These are phyloP conservation scores for Pluvialis apricaria DNA, from an alignment of 2,113 vertebrate genomes.

Conservation along the genomic window DNA sequence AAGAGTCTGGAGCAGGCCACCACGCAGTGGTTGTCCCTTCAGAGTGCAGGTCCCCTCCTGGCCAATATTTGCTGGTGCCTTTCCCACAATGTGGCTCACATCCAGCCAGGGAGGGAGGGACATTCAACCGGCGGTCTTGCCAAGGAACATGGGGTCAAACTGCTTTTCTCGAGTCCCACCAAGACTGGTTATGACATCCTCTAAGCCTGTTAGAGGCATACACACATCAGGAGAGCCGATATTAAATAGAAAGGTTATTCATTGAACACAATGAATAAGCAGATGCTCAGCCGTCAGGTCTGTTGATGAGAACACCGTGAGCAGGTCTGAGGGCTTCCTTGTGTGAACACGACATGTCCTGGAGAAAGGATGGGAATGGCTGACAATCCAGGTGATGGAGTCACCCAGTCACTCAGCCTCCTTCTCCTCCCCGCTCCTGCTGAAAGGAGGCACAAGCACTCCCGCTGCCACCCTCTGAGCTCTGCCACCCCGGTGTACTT, in stretches of 20 bases:
- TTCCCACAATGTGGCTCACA: neutral
- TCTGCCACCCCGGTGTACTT: neutral
- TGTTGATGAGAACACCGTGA: neutral
- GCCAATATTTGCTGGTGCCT: neutral
- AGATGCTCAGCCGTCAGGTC: neutral
- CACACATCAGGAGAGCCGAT: neutral
- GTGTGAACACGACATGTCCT: neutral
- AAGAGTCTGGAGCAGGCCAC: neutral
- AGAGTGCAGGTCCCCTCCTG: neutral
- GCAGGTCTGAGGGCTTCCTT: neutral
- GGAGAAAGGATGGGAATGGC: neutral
- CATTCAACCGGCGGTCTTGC: fast-evolving
- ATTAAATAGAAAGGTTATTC: neutral
- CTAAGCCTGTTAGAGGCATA: neutral
- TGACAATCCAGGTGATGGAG: neutral
- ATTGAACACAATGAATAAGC: neutral
- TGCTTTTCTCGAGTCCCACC: neutral
- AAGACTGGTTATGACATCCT: neutral
- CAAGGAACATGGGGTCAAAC: neutral
- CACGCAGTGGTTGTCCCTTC: neutral
- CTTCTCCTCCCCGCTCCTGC: neutral
- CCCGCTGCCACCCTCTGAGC: neutral
- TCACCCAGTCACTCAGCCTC: neutral
- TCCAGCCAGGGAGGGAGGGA: neutral
- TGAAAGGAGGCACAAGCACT: neutral